phyloP scores from a whole-genome alignment of 2,797 vertebrate genomes.

The Crypturellus tataupa region DNA sequence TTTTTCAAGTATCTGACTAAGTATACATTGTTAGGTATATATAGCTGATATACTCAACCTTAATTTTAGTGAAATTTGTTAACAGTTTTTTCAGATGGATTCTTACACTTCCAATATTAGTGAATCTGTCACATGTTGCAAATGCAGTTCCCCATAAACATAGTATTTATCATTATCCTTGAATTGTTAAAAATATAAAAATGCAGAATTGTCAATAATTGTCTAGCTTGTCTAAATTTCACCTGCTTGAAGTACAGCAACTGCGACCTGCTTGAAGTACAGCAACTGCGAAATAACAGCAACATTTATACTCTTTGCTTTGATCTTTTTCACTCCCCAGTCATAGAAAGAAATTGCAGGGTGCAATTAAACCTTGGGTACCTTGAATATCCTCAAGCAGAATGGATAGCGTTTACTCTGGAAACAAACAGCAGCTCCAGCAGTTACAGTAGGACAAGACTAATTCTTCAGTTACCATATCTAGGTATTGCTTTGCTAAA shows the following conservation, averaged over 20 bases:
- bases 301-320: background rate
- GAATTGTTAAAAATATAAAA: background rate
- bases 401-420: background rate
- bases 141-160: background rate
- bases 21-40: background rate
- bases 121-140: background rate
- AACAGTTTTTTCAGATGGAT: background rate
- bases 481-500: background rate
- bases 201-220: background rate
- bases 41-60: background rate
- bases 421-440: background rate
- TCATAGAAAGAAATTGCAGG: background rate
- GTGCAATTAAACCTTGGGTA: background rate
- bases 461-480: background rate
- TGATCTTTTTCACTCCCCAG: background rate
- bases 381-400: background rate
- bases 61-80: background rate
- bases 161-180: background rate
- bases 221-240: background rate
- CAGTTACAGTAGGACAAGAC: background rate
- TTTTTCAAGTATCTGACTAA: background rate
- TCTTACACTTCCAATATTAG: background rate
- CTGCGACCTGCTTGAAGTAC: background rate
- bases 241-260: accelerated
- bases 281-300: background rate